Evolutionary conservation across 2,797 vertebrate species (phyloP).

Genomic region (Sebastes steindachneri): DNA sequence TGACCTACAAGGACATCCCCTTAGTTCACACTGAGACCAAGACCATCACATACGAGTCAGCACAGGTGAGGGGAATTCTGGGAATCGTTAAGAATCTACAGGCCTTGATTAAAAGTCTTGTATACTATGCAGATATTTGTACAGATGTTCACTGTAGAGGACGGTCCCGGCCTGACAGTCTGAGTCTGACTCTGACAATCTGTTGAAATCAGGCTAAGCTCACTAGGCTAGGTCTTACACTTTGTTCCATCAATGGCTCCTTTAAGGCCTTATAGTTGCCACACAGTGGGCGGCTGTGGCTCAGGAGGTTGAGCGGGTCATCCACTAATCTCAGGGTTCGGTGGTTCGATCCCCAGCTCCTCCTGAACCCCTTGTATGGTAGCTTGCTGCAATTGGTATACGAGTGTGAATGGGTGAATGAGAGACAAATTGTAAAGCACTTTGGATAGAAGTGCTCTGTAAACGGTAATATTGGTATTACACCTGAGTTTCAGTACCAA

Average conservation of each 20-base stretch:
- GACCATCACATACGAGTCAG: conserved; percentile 97
- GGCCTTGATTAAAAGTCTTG: neutral
- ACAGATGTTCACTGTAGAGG: neutral
- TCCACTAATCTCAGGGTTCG: neutral
- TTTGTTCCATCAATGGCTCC: neutral
- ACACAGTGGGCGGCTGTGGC: neutral
- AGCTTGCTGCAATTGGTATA: neutral
- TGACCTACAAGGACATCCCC: conserved; percentile 92
- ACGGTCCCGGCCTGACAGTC: neutral
- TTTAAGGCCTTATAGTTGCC: neutral
- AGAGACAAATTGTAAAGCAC: neutral
- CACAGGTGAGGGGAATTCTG: conserved; percentile 85
- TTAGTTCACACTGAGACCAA: conserved; percentile 98
- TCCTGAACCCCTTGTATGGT: neutral
- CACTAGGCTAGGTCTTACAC: neutral
- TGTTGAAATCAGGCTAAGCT: neutral
- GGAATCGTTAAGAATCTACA: neutral
- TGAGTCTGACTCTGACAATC: neutral
- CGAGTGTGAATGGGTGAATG: neutral
- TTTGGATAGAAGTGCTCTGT: neutral
- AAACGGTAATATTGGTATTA: neutral
- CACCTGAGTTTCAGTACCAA: neutral
- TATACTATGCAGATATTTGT: neutral
- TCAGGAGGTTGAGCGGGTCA: neutral
- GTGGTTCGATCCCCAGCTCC: neutral